Percentiles rank a stretch among this genome's conserved stretches.
These are phyloP conservation scores for Adelphocoris suturalis DNA, from an alignment of 2,888 invertebrate species.

Conservation along the genomic window DNA sequence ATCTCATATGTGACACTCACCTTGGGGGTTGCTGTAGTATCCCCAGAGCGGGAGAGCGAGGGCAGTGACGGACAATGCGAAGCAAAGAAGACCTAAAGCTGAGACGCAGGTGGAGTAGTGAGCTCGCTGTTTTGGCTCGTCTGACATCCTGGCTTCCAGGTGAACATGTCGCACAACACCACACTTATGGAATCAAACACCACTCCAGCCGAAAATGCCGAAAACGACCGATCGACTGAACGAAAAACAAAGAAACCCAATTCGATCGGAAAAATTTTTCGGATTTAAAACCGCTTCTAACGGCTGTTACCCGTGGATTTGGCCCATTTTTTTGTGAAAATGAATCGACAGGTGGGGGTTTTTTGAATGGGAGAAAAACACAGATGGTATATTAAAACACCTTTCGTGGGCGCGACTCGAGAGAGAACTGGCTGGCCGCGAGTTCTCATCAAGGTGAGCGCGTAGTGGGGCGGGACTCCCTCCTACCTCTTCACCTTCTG, in stretches of 20 bases:
- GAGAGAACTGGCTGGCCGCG: conserved; percentile 53
- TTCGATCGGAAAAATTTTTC: not conserved
- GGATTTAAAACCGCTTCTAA: not conserved
- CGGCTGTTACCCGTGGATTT: not conserved
- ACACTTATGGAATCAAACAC: conserved; percentile 27
- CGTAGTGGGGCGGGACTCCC: conserved; percentile 48
- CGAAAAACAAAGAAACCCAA: not conserved
- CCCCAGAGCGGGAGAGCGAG: conserved; percentile 93
- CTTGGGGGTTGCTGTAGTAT: conserved; percentile 87
- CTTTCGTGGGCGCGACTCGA: conserved; percentile 65
- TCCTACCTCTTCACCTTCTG: conserved; percentile 19
- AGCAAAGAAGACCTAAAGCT: conserved; percentile 87
- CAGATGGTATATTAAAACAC: conserved; percentile 42
- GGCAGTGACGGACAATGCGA: conserved; percentile 90
- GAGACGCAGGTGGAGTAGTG: conserved; percentile 86
- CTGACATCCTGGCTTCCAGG: conserved; percentile 71
- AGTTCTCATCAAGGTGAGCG: conserved; percentile 61
- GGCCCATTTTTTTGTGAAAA: not conserved
- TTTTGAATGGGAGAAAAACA: not conserved
- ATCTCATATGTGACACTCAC: conserved; percentile 77
- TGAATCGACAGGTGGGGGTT: not conserved
- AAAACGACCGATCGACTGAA: not conserved
- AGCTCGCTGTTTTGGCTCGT: conserved; percentile 78
- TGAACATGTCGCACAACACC: conserved; percentile 66
- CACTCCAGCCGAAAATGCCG: conserved; percentile 9